Evolutionary conservation across 2,797 vertebrate genomes (phyloP).

Genomic region (Staurois parvus): DNA sequence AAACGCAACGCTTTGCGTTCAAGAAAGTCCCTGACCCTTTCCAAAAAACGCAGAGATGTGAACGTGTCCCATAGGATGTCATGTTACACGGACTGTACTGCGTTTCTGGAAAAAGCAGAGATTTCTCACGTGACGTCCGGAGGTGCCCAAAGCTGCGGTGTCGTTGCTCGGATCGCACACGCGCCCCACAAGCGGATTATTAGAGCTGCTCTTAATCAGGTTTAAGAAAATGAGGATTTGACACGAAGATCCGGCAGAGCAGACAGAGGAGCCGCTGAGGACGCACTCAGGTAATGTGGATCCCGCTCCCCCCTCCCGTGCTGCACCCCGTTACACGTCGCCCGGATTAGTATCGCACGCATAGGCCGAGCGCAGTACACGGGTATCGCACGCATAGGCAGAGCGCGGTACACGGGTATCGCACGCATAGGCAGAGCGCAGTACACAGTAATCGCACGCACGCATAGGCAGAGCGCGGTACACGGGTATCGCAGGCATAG

Average conservation of each 20-base stretch:
- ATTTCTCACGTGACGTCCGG: not conserved
- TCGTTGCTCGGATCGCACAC: not conserved
- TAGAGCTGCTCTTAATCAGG: constrained; percentile 28
- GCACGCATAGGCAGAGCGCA: too few species aligned
- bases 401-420: too few species aligned
- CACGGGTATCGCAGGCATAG: too few species aligned
- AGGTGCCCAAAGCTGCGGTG: not conserved
- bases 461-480: too few species aligned
- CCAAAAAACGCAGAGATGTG: too few species aligned
- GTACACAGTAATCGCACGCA: too few species aligned
- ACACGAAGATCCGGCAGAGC: constrained; percentile 40
- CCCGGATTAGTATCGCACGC: not conserved
- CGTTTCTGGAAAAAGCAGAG: too few species aligned
- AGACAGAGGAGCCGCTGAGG: constrained; percentile 2
- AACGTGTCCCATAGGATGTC: too few species aligned
- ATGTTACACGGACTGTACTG: too few species aligned
- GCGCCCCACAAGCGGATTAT: constrained; percentile 10
- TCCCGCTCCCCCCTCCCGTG: not conserved
- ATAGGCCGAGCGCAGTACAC: not conserved
- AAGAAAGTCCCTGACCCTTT: too few species aligned
- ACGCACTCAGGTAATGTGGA: constrained; percentile 32
- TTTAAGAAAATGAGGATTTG: constrained; percentile 52
- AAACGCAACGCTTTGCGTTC: too few species aligned
- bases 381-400: too few species aligned
- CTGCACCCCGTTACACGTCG: not conserved